Base-by-base conservation (phyloP, 2,113 vertebrate genomes). In the Morone saxatilis region DNA sequence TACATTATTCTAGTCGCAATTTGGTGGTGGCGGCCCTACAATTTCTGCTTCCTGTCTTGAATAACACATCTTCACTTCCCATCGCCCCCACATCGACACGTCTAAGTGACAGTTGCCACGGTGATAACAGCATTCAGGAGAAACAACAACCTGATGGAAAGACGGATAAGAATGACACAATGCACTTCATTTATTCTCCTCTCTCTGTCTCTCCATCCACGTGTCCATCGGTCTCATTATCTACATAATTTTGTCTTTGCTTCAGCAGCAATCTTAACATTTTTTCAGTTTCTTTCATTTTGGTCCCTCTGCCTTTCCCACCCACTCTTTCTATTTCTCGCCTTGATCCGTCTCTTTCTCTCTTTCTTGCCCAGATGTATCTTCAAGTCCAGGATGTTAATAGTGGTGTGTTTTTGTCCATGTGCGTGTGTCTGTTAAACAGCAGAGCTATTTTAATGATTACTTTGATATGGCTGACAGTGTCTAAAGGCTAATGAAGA, bases 71-170 rank as follows among this genome's bases (percentile, higher is more conserved):
- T 86, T 87, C 68, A 84, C 83, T 91, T 88, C 85, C 81, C 71
- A 80, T 88, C 86, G 70, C 88, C 93, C 85, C 85, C 90, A 90
- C 88, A 89, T 65, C 41, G 13, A 83, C 89, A 86, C 17, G 19
- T 85, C 79, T 83, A 79, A 86, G 78, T 90, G 91, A 90, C 85
- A 89, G 93, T 92, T 93, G 88, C 91, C 88, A 89, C 81, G 79
- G 91, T 84, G 89, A 92, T 90, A 86, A 90, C 81, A 61, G 83
- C 76, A 86, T 20, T 51, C 82, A 74, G 72, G 69, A 83, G 86
- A 78, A 87, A 75, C 71, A 85, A 78, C 85, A 84, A 85, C 66
- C 71, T 80, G 80, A 85, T 60, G 48, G 78, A 88, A 67, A 75
- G 67, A 73, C 7, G 36, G 76, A 76, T 68, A 80, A 71, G 43